These are phyloP conservation scores for Drosophila hydei DNA, from an alignment of 1,140 invertebrate genomes.

Conservation along the genomic window DNA sequence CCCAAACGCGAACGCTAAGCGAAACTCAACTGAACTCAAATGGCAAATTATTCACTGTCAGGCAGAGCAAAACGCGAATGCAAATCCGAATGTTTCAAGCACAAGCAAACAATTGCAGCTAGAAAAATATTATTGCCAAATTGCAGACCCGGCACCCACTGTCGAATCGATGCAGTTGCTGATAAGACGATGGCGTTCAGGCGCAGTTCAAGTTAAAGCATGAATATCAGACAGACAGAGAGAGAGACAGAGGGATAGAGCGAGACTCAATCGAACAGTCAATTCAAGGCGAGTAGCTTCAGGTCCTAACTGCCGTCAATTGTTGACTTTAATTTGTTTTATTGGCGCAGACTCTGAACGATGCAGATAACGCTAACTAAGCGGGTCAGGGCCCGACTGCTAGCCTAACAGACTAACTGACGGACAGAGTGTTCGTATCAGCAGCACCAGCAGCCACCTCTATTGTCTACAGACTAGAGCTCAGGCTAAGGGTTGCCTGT, in stretches of 20 bases:
- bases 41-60: conserved; percentile 81
- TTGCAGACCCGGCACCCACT: conserved; percentile 29
- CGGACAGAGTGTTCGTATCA: conserved; percentile 14
- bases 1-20: conserved; percentile 37
- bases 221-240: background rate
- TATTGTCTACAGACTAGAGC: conserved; percentile 38
- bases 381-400: conserved; percentile 67
- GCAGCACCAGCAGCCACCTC: conserved; percentile 8
- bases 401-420: background rate
- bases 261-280: conserved; percentile 15
- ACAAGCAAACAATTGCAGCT: conserved; percentile 49
- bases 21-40: conserved; percentile 46
- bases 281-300: conserved; percentile 79
- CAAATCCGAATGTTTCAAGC: conserved; percentile 25
- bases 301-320: conserved; percentile 79
- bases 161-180: conserved; percentile 58
- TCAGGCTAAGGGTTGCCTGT: too few species aligned
- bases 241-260: background rate
- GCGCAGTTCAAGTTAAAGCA: conserved; percentile 4
- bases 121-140: conserved; percentile 80
- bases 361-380: conserved; percentile 75
- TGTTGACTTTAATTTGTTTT: conserved; percentile 80
- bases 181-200: conserved; percentile 52
- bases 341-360: conserved; percentile 57
- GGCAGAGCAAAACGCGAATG: conserved; percentile 57